Evolutionary conservation across 2,113 vertebrate genomes (phyloP).

Genomic region (Gadus chalcogrammus): DNA sequence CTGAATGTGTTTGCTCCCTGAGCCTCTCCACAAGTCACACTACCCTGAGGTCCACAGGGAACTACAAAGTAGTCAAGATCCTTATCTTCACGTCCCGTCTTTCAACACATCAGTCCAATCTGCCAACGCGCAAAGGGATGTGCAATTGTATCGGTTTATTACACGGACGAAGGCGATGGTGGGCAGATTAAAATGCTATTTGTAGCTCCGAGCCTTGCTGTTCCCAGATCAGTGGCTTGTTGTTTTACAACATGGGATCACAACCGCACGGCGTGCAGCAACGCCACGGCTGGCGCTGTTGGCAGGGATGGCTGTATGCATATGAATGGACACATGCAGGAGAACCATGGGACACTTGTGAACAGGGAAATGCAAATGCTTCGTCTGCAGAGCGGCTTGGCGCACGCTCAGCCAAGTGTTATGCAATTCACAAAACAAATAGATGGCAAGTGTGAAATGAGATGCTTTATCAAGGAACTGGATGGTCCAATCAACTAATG

Average conservation of each 20-base stretch:
- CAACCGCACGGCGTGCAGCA: slow-evolving; percentile 47
- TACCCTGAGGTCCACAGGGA: no score
- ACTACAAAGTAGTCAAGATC: no score
- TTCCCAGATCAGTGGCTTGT: slow-evolving; percentile 53
- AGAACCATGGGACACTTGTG: slow-evolving; percentile 6
- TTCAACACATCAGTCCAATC: slow-evolving; percentile 81
- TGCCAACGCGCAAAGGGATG: slow-evolving; percentile 91
- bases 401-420: slow-evolving; percentile 53
- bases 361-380: slow-evolving; percentile 28
- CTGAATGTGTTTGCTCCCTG: no score
- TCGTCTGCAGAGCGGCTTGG: slow-evolving; percentile 33
- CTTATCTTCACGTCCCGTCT: no score
- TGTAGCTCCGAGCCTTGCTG: slow-evolving; percentile 23
- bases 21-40: no score
- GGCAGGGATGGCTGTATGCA: slow-evolving; percentile 53
- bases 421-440: slow-evolving; percentile 24
- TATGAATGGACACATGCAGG: slow-evolving; percentile 66
- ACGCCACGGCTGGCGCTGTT: slow-evolving; percentile 29
- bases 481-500: background rate
- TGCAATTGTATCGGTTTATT: slow-evolving; percentile 75
- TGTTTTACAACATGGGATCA: slow-evolving; percentile 71
- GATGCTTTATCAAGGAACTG: background rate
- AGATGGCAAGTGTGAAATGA: background rate
- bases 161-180: slow-evolving; percentile 75
- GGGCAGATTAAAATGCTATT: slow-evolving; percentile 78